Percentiles rank a stretch among this genome's conserved stretches.
Conservation (phyloP, 2,888 invertebrate genomes). For the Toxonevra muliebris region DNA sequence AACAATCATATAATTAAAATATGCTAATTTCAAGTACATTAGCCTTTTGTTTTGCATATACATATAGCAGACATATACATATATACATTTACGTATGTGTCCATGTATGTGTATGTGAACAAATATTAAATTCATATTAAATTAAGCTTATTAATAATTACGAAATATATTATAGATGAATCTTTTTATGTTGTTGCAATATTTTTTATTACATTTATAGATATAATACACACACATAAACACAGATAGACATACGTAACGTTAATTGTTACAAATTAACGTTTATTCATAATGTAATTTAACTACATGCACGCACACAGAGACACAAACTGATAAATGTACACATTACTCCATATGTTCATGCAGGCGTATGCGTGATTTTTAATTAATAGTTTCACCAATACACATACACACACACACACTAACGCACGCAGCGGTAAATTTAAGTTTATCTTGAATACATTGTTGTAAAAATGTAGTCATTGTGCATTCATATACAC, state of each 20-base stretch:
- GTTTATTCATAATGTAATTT: neutral
- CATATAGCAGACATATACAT: neutral
- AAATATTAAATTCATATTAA: neutral
- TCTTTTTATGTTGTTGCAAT: no score
- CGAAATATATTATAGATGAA: neutral
- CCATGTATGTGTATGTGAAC: neutral
- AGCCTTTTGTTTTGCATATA: neutral
- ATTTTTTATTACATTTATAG: no score
- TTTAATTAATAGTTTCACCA: neutral
- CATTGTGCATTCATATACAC: no score
- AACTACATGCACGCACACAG: neutral
- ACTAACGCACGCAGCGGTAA: neutral
- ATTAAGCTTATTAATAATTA: slow-evolving; percentile 15
- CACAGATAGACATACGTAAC: neutral
- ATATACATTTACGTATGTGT: neutral
- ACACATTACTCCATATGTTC: neutral
- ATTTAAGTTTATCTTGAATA: no score
- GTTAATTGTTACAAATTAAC: slow-evolving; percentile 1
- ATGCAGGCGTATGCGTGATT: neutral
- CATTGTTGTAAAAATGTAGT: no score
- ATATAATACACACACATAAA: neutral
- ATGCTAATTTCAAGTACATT: slow-evolving; percentile 18
- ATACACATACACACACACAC: neutral
- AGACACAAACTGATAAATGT: neutral
- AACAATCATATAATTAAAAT: slow-evolving; percentile 21